Conservation (phyloP, 2,113 vertebrate species). For the Syngnathoides biaculeatus region DNA sequence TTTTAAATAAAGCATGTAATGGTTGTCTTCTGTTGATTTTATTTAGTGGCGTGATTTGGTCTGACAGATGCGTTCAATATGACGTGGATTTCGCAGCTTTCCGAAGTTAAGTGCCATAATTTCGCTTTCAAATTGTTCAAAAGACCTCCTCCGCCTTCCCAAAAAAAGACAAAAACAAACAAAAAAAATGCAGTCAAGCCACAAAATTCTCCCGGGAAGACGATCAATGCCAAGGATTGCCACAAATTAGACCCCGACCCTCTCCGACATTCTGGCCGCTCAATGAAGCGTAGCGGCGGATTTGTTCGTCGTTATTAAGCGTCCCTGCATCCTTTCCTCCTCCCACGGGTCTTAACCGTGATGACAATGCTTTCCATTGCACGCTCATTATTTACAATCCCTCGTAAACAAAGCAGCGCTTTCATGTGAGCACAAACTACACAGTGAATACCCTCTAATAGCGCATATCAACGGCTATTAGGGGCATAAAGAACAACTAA, state of each 20-base stretch:
- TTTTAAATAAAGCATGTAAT: too few species aligned
- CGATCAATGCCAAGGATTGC: constrained; percentile 15
- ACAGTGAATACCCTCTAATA: constrained; percentile 67
- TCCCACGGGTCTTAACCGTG: constrained; percentile 47
- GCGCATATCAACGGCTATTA: constrained; percentile 67
- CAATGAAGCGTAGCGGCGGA: constrained; percentile 35
- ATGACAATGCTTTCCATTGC: constrained; percentile 68
- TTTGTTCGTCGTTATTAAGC: constrained; percentile 30
- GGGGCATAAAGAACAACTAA: constrained; percentile 56
- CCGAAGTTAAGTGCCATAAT: neutral
- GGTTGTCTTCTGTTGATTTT: neutral
- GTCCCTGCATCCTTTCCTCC: constrained; percentile 41
- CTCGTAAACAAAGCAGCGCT: constrained; percentile 64
- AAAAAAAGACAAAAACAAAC: constrained; percentile 24
- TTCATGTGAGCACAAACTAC: constrained; percentile 64
- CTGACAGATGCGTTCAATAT: neutral
- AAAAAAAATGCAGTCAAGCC: constrained; percentile 25
- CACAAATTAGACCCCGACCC: constrained; percentile 23
- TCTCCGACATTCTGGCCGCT: constrained; percentile 39
- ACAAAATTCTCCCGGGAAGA: constrained; percentile 34
- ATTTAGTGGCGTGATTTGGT: neutral
- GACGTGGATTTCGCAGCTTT: neutral
- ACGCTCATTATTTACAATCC: constrained; percentile 57
- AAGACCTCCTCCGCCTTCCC: constrained; percentile 33
- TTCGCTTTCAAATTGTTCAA: constrained; percentile 14